Base-by-base conservation (phyloP, 2,888 invertebrate genomes). In the Aspidapion aeneum region DNA sequence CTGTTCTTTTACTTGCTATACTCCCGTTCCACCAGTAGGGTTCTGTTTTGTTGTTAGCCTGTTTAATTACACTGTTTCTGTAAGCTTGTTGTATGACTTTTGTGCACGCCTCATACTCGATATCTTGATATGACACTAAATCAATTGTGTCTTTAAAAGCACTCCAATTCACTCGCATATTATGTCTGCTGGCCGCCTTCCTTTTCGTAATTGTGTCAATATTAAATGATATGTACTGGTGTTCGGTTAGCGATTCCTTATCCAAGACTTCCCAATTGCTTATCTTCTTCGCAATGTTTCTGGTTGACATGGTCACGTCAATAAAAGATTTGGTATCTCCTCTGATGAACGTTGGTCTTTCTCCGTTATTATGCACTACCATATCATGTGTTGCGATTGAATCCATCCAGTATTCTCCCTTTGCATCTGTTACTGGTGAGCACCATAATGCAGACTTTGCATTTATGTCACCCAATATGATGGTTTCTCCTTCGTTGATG, bases 321-420 rank as follows among this genome's bases (percentile, higher is more conserved):
- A 63, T 63, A 35, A 51, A 58, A 9, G 52, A 58, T 52, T 58
- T 22, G 1, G 58, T 52, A 17, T 58, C 19, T 58, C 62, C 58
- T 62, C 62, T 58, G 12, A 58, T n/a, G 21, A 58, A 61, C 5
- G 57, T 61, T 5, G 61, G 59, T 18, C 17, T 59, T 1, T 5
- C 12, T 17, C 62, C 62, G 7, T n/a, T 52, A 19, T 62, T 62
- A 35, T 60, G 52, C 18, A 59, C 51, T 21, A 54, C 49, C 60
- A 70, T 63, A 16, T 61, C 67, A 3, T 57, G 21, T 57, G 70
- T 65, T 57, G 70, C 67, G n/a, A 68, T 68, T 67, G 70, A 69
- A 54, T 72, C 72, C 62, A 67, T 19, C 19, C 70, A 60, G 19
- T 62, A 60, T 58, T 65, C 63, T 60, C 71, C 71, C 55, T 69